A percentile compares a stretch with the other conserved stretches of the same genome.
Conservation (phyloP, 2,888 invertebrate species). For the Dinocampus coccinellae region DNA sequence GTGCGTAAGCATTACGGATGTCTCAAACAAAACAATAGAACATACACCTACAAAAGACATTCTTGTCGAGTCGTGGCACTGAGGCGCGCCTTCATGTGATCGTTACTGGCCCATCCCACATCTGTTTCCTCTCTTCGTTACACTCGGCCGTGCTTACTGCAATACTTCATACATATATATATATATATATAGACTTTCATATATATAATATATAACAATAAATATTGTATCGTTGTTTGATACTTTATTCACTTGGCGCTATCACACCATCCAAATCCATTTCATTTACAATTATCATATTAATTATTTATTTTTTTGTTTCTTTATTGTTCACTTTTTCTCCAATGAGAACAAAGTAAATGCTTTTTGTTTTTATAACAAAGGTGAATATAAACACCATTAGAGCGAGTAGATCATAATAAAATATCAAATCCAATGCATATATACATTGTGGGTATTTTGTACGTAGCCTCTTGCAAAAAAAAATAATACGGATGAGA, state of each 20-base stretch:
- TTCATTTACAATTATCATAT: background rate
- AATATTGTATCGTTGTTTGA: background rate
- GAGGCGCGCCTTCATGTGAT: slow-evolving; percentile 45
- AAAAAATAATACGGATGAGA: background rate
- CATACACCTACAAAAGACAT: slow-evolving; percentile 49
- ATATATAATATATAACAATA: background rate
- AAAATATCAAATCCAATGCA: background rate
- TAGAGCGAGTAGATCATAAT: background rate
- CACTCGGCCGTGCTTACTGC: background rate
- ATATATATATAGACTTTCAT: too few species aligned
- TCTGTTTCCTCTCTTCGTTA: slow-evolving; percentile 23
- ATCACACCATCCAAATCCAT: background rate
- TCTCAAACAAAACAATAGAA: slow-evolving; percentile 42
- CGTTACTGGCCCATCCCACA: slow-evolving; percentile 30
- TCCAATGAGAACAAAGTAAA: background rate
- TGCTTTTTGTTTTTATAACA: background rate
- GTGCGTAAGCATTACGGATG: slow-evolving; percentile 47
- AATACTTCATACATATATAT: background rate
- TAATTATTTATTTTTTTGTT: background rate
- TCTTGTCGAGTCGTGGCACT: slow-evolving; percentile 47
- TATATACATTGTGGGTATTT: background rate
- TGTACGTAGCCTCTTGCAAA: background rate
- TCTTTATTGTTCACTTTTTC: background rate
- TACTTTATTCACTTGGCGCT: background rate
- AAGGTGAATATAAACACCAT: background rate